Percentiles rank a stretch among this genome's conserved stretches.
phyloP scores from a whole-genome alignment of 2,888 invertebrate genomes.

The Protodeltote pygarga region DNA sequence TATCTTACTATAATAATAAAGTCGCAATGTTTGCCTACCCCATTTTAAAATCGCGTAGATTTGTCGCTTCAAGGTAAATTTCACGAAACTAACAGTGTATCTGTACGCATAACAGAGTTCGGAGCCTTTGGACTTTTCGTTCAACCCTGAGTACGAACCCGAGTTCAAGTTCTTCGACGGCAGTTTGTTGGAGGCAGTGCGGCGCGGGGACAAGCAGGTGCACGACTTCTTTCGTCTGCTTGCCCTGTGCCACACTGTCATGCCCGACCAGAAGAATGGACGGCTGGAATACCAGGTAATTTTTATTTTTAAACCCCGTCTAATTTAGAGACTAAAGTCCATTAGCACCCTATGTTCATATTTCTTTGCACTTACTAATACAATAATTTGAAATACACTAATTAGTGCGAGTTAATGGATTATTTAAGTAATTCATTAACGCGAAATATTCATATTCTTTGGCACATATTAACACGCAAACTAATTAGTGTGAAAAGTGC shows the following conservation, averaged over 20 bases:
- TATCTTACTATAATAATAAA: too few species aligned
- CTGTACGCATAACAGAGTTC: constrained; percentile 86
- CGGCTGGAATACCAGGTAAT: constrained; percentile 93
- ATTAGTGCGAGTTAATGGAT: too few species aligned
- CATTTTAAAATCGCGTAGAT: constrained; percentile 44
- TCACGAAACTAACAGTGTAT: constrained; percentile 10
- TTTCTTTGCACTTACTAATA: too few species aligned
- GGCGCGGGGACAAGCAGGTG: constrained; percentile 90
- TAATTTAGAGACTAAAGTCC: too few species aligned
- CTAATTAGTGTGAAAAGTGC: too few species aligned
- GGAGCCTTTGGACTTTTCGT: constrained; percentile 96
- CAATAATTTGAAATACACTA: too few species aligned
- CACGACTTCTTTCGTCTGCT: constrained; percentile 96
- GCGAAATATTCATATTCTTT: too few species aligned
- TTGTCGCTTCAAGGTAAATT: constrained; percentile 28
- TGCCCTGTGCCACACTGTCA: constrained; percentile 99
- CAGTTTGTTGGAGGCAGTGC: constrained; percentile 93
- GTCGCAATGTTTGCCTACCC: constrained; percentile 36
- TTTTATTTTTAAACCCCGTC: too few species aligned
- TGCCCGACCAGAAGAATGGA: constrained; percentile 97
- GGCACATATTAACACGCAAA: too few species aligned
- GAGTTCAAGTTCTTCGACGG: constrained; percentile 98
- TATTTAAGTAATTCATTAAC: too few species aligned
- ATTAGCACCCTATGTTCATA: too few species aligned
- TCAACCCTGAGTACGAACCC: constrained; percentile 96